Evolutionary conservation across 2,888 invertebrate species (phyloP), one percentile per base, ranked within the genome.

Genomic region (Lypha dubia): DNA sequence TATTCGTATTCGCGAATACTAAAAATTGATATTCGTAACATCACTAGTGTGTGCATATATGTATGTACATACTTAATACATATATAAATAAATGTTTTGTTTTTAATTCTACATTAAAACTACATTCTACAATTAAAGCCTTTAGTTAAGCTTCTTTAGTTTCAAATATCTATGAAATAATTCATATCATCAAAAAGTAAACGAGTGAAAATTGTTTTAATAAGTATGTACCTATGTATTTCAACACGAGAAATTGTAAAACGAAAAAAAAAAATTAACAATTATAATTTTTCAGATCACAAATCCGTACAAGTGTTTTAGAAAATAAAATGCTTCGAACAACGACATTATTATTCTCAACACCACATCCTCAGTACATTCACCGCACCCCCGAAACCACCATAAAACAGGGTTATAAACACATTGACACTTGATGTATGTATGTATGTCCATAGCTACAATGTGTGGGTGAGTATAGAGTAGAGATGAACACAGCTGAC

Each of bases 371-470:
- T 38, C n/a, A n/a, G 15, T 28, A 44, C 24, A 11, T 35, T 6
- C 13, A 41, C 28, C 22, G 20, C 28, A 24, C 24, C 28, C 28
- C 8, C 22, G n/a, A 35, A 44, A 20, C 22, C 13, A 35, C 35
- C 9, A 11, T 3, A 13, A n/a, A 56, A 28, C 41, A 62, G 38
- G 38, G 28, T 77, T 15, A 62, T 77, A 51, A 53, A 49, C 13
- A 77, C 35, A 65, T 67, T 38, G 68, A 70, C 68, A 77, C 41
- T 53, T 75, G 56, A n/a, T n/a, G n/a, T n/a, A n/a, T n/a, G n/a
- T n/a, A n/a, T n/a, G 24, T 44, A 65, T 46, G 44, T 20, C 41
- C 63, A 46, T 9, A 44, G 8, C 15, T 5, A 13, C 3, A 44
- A 44, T 32, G 24, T 67, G 20, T 68, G 13, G 0, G 9, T 11